These are phyloP conservation scores for Scolopax rusticola DNA, from an alignment of 2,797 vertebrate genomes.

Conservation along the genomic window DNA sequence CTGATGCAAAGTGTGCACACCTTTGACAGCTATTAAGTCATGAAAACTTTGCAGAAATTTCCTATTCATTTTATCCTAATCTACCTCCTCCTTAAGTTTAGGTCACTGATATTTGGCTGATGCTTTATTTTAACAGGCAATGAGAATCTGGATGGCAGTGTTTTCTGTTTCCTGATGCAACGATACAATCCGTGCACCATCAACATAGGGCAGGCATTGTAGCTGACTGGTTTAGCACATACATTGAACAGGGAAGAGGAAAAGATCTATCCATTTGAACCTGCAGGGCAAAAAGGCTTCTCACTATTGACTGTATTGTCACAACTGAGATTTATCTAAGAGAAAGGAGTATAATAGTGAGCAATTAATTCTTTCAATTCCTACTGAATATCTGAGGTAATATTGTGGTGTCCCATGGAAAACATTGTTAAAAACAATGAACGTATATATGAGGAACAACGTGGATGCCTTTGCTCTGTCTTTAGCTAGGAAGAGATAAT, in stretches of 20 bases:
- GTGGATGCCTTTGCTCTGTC: not conserved
- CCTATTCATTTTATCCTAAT: not conserved
- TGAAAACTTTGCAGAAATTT: not conserved
- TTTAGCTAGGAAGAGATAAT: not conserved
- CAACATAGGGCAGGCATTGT: not conserved
- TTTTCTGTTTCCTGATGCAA: not conserved
- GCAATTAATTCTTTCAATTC: not conserved
- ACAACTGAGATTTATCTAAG: not conserved
- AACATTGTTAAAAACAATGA: not conserved
- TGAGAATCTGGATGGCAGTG: not conserved
- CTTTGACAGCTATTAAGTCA: not conserved
- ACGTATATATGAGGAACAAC: rapidly evolving
- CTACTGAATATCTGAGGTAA: not conserved
- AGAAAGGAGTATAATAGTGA: not conserved
- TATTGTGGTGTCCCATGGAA: not conserved
- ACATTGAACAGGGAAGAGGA: not conserved
- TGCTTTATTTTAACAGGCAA: not conserved
- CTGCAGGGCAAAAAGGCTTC: not conserved
- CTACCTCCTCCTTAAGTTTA: not conserved
- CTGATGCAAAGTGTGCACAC: not conserved
- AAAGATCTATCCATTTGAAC: not conserved
- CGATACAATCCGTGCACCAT: not conserved
- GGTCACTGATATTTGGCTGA: not conserved
- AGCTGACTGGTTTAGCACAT: not conserved
- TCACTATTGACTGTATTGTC: not conserved